Evolutionary conservation across 2,113 vertebrate species (phyloP).

Genomic region (Ammospiza nelsoni): DNA sequence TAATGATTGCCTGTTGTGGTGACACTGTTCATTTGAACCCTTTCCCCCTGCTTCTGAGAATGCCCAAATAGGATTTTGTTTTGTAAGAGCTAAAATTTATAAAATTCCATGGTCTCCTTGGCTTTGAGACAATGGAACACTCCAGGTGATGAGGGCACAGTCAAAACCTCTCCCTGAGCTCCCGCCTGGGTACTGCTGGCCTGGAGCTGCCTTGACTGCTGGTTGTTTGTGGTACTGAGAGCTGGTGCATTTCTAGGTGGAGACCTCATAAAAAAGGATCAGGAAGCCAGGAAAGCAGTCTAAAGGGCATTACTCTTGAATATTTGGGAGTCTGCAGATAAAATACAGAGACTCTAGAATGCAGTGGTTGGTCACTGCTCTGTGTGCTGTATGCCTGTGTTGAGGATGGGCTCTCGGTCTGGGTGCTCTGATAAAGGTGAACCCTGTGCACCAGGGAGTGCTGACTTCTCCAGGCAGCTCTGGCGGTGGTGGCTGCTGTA

Average conservation of each 20-base stretch:
- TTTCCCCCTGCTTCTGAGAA: fast-evolving
- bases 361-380: fast-evolving
- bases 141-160: fast-evolving
- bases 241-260: not conserved
- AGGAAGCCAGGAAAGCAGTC: not conserved
- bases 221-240: not conserved
- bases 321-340: not conserved
- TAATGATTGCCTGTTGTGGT: not conserved
- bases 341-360: not conserved
- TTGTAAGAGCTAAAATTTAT: not conserved
- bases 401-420: not conserved
- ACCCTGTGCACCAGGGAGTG: not conserved
- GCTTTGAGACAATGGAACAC: fast-evolving
- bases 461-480: not conserved
- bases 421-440: not conserved
- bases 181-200: not conserved
- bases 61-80: not conserved
- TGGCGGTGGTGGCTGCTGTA: not conserved
- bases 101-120: not conserved
- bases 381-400: fast-evolving
- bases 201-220: not conserved
- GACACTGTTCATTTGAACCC: not conserved
- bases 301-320: not conserved
- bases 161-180: not conserved
- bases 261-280: not conserved